Evolutionary conservation across 2,888 invertebrate genomes (phyloP).

Genomic region (Argyresthia goedartella): DNA sequence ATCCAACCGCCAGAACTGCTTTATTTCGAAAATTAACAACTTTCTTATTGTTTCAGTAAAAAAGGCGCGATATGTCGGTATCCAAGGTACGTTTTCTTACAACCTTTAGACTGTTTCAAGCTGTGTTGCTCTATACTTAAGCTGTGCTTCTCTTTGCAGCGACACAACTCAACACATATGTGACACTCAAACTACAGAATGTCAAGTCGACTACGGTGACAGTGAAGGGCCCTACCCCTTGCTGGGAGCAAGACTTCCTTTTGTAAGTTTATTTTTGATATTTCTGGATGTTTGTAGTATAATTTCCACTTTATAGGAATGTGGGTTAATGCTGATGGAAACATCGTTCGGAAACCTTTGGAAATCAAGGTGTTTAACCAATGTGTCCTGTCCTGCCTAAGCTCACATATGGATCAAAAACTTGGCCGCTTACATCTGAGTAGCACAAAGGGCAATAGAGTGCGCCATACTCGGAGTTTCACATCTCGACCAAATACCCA

Average conservation of each 20-base stretch:
- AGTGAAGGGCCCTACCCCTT: conserved; percentile 95
- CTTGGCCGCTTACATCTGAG: too few species aligned
- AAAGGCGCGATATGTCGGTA: conserved; percentile 88
- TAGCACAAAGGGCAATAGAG: too few species aligned
- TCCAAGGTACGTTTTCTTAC: conserved; percentile 74
- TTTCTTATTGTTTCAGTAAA: conserved; percentile 82
- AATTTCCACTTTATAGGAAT: too few species aligned
- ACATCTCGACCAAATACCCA: too few species aligned
- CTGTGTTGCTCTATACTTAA: conserved; percentile 6
- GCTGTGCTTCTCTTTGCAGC: conserved; percentile 64
- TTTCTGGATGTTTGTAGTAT: background rate
- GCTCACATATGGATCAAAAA: too few species aligned
- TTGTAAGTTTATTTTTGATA: conserved; percentile 81
- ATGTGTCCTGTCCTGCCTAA: too few species aligned
- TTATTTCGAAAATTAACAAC: background rate
- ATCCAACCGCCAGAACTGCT: too few species aligned
- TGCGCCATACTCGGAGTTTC: too few species aligned
- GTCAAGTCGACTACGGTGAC: conserved; percentile 98
- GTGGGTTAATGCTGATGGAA: too few species aligned
- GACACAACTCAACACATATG: conserved; percentile 95
- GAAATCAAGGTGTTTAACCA: too few species aligned
- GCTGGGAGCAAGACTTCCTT: conserved; percentile 99
- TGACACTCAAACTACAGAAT: conserved; percentile 96
- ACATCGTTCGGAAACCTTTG: too few species aligned
- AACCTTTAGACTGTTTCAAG: background rate